Percentiles rank a stretch among this genome's conserved stretches.
These are phyloP conservation scores for Barnardius zonarius DNA, from an alignment of 2,113 vertebrate species.

Conservation along the genomic window DNA sequence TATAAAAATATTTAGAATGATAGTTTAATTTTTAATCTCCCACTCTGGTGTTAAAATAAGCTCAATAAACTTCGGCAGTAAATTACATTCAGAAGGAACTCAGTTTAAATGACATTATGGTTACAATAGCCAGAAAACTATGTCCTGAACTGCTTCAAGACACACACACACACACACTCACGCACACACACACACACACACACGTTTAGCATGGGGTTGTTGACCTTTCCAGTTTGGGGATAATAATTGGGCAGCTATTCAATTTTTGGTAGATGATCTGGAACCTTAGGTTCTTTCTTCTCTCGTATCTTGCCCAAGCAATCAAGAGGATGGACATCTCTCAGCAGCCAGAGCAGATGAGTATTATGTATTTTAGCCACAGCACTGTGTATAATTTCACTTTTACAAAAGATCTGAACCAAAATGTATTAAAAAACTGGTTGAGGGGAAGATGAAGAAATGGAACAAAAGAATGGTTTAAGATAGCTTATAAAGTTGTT, in stretches of 20 bases:
- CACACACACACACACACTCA: neutral
- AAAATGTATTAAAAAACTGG: neutral
- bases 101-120: constrained; percentile 43
- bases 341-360: neutral
- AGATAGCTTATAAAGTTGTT: neutral
- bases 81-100: constrained; percentile 24
- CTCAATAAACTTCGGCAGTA: constrained; percentile 53
- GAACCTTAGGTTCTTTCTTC: neutral
- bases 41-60: constrained; percentile 63
- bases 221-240: neutral
- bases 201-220: neutral
- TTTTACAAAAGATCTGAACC: neutral
- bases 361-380: neutral
- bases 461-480: neutral
- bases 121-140: constrained; percentile 18
- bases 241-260: neutral
- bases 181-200: neutral
- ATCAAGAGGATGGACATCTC: neutral
- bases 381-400: neutral
- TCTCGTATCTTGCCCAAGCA: neutral
- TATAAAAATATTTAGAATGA: constrained; percentile 71
- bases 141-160: constrained; percentile 1
- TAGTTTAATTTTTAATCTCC: constrained; percentile 73
- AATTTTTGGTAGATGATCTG: neutral
- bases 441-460: neutral